Evolutionary conservation across 1,140 invertebrate species (phyloP).

Genomic region (Lysiphlebus fabarum): DNA sequence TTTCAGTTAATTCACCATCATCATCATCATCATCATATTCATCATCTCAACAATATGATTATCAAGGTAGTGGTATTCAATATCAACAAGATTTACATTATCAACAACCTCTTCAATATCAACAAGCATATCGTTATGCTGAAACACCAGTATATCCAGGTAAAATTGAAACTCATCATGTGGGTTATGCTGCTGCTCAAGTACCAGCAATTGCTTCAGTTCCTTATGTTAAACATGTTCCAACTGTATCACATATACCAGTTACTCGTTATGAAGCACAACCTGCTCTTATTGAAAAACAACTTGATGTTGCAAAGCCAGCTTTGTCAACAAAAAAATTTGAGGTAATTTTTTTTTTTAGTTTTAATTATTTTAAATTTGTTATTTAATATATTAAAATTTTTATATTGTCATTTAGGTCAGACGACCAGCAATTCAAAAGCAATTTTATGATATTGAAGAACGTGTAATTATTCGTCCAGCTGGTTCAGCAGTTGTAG

Average conservation of each 20-base stretch:
- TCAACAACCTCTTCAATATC: slow-evolving; percentile 7
- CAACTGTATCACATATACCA: slow-evolving; percentile 55
- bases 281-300: slow-evolving; percentile 55
- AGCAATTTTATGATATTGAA: slow-evolving; percentile 67
- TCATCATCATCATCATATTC: slow-evolving; percentile 24
- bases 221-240: slow-evolving; percentile 55
- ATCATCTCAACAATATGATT: neutral
- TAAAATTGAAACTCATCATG: slow-evolving; percentile 41
- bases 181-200: slow-evolving; percentile 42
- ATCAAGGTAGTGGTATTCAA: no score
- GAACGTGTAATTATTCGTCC: slow-evolving; percentile 63
- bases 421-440: slow-evolving; percentile 63
- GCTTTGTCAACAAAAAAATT: slow-evolving; percentile 54
- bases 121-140: slow-evolving; percentile 26
- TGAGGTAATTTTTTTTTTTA: slow-evolving; percentile 37
- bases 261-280: slow-evolving; percentile 55
- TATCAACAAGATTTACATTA: neutral
- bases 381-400: neutral
- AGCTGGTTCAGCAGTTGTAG: slow-evolving; percentile 62
- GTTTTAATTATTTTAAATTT: slow-evolving; percentile 15
- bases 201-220: slow-evolving; percentile 47
- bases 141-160: slow-evolving; percentile 32
- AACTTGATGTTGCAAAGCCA: slow-evolving; percentile 57
- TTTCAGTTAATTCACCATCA: slow-evolving; percentile 16
- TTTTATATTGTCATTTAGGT: slow-evolving; percentile 41